Conservation (phyloP, 2,113 vertebrate species). For the Platysteira castanea region DNA sequence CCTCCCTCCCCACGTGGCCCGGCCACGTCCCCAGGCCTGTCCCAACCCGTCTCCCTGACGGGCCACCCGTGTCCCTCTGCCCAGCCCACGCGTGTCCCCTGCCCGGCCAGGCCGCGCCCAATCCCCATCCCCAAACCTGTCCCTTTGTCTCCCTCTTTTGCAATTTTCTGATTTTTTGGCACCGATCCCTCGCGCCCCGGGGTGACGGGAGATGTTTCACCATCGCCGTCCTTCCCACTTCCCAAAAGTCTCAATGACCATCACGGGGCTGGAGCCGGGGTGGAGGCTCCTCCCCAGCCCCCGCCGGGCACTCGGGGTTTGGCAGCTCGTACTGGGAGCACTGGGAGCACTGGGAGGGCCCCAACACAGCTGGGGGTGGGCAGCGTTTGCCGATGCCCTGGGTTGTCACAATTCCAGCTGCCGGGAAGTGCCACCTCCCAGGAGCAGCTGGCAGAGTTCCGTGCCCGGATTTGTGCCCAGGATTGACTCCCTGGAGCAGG, state of each 20-base stretch:
- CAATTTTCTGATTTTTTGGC: background rate
- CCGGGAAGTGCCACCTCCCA: background rate
- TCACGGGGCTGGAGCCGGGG: accelerated
- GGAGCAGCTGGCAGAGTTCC: background rate
- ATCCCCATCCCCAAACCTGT: accelerated
- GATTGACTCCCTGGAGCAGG: background rate
- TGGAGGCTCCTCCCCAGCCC: background rate
- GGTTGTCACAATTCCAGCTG: background rate
- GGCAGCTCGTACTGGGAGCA: background rate
- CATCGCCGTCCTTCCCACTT: accelerated
- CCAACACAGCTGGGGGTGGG: accelerated
- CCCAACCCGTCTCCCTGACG: accelerated
- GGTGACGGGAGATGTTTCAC: background rate
- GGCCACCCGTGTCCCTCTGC: accelerated
- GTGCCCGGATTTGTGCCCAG: accelerated
- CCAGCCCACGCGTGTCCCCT: background rate
- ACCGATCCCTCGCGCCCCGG: accelerated
- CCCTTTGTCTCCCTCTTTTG: background rate
- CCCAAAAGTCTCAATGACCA: background rate
- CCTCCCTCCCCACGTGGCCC: background rate
- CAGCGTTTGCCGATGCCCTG: accelerated
- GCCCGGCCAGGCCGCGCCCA: accelerated
- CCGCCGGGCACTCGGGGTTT: accelerated
- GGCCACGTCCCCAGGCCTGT: accelerated
- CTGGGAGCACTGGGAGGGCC: accelerated